Evolutionary conservation across 2,888 invertebrate species (phyloP).

Genomic region (Polymixis flavicincta): DNA sequence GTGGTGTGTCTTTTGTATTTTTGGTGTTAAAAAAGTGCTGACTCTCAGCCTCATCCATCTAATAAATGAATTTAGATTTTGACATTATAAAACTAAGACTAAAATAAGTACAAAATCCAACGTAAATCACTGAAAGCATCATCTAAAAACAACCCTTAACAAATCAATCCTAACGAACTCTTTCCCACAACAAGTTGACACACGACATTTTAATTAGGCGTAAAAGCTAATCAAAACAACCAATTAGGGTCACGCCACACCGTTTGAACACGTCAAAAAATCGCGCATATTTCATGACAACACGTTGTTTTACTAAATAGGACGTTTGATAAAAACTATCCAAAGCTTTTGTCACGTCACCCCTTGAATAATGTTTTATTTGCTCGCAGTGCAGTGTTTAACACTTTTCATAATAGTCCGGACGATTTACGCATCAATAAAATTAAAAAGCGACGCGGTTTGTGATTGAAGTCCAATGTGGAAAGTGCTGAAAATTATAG

Average conservation of each 20-base stretch:
- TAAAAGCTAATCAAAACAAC: slow-evolving; percentile 56
- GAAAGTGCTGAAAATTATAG: slow-evolving; percentile 55
- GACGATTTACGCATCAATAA: slow-evolving; percentile 74
- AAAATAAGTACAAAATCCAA: neutral
- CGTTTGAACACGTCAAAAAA: slow-evolving; percentile 58
- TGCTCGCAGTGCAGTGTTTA: slow-evolving; percentile 54
- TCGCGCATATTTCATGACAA: slow-evolving; percentile 54
- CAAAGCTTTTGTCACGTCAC: slow-evolving; percentile 65
- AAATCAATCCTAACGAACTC: slow-evolving; percentile 31
- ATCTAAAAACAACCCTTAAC: slow-evolving; percentile 1
- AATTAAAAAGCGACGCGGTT: slow-evolving; percentile 74
- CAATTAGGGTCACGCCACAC: slow-evolving; percentile 56
- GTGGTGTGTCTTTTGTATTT: no score
- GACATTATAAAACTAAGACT: no score
- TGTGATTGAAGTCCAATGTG: slow-evolving; percentile 47
- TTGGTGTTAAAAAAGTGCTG: no score
- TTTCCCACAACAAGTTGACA: slow-evolving; percentile 33
- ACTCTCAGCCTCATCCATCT: no score
- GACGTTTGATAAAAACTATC: slow-evolving; percentile 61
- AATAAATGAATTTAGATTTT: no score
- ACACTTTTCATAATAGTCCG: slow-evolving; percentile 64
- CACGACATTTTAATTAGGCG: slow-evolving; percentile 52
- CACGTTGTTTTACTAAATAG: slow-evolving; percentile 52
- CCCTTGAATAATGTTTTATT: slow-evolving; percentile 58
- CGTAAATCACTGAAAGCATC: neutral